phyloP scores from a whole-genome alignment of 2,888 invertebrate genomes.

The Rhagonycha fulva region DNA sequence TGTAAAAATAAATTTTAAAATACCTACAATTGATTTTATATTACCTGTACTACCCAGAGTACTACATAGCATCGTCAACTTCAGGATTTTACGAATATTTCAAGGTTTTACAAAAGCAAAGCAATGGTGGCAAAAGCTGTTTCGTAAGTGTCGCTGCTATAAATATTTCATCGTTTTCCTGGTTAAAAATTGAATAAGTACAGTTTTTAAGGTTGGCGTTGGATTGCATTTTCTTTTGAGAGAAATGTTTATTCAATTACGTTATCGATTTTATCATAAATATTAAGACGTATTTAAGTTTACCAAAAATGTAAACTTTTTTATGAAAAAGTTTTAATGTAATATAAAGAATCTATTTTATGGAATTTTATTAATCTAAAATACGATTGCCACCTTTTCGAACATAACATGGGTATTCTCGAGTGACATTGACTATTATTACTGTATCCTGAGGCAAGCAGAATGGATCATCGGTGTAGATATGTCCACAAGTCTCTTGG shows the following conservation, averaged over 20 bases:
- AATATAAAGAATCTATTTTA: constrained; percentile 18
- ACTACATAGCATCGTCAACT: background rate
- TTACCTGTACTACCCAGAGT: background rate
- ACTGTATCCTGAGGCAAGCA: constrained; percentile 22
- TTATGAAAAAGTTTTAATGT: background rate
- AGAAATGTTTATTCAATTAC: background rate
- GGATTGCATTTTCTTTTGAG: background rate
- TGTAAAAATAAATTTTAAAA: background rate
- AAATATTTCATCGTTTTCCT: background rate
- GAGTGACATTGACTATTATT: constrained; percentile 24
- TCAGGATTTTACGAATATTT: background rate
- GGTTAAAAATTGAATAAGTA: background rate
- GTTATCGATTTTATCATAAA: background rate
- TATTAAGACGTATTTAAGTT: background rate
- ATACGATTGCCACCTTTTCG: constrained; percentile 24
- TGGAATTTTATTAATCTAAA: constrained; percentile 12
- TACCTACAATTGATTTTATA: background rate
- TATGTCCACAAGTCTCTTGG: constrained; percentile 27
- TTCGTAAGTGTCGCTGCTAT: background rate
- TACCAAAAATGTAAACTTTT: background rate
- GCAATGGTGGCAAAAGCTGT: background rate
- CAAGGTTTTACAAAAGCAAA: background rate
- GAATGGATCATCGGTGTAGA: constrained; percentile 31
- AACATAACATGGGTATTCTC: constrained; percentile 24
- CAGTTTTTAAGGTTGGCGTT: background rate